Base-by-base conservation (phyloP, 2,888 invertebrate species). In the Protodeltote pygarga region DNA sequence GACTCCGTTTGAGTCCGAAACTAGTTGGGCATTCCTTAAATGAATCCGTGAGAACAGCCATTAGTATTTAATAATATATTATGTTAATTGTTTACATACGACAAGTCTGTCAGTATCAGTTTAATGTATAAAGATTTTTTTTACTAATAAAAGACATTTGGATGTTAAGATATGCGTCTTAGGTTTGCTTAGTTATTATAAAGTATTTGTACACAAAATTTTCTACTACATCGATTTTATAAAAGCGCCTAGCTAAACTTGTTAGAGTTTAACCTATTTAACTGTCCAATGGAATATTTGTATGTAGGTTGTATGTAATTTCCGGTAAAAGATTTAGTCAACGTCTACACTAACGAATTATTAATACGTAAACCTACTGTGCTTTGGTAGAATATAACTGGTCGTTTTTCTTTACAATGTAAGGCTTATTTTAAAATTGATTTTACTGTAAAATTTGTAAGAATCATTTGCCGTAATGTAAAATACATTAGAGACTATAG, bases 141-240 rank as follows among this genome's bases (percentile, higher is more conserved):
- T 32, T 38, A 54, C 5, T 33, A 13, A 19, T 32, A 15, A 9
- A 11, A 10, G 38, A 21, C 13, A 13, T 50, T 3, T 31, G 23
- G 40, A 31, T 44, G 5, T 33, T 47, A 60, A 31, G 21, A 34
- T 29, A 23, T 40, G 28, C 52, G 48, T 48, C 20, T 24, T 47
- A 49, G 24, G 17, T 63, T 57, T 25, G 48, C 39, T 49, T 59
- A 47, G 31, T 57, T 47, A 34, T 33, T 53, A 52, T 27, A 11
- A 42, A 46, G 51, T 44, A 42, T 62, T 66, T 69, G 55, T 70
- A 67, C 58, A 68, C 60, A 63, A 33, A 39, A 32, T 75, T 77
- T 74, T 77, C 63, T 76, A 75, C 61, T 51, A 67, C 68, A 75
- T 72, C 73, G 68, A 75, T 72, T 76, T 77, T 71, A 67, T 70